Conservation (phyloP, 2,797 vertebrate species). For the Echeneis naucrates region DNA sequence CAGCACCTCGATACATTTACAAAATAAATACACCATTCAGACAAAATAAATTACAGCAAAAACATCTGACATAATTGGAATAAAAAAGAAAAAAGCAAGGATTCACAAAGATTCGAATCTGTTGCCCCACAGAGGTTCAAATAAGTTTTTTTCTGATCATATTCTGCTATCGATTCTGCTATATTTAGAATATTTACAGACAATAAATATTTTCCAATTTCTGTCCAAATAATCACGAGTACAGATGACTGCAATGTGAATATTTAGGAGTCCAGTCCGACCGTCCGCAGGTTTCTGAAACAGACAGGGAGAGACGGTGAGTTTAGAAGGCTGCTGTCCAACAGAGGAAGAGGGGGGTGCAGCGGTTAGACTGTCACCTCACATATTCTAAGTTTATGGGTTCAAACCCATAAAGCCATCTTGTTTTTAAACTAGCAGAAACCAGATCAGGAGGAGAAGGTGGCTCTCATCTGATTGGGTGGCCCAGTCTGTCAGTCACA, state of each 20-base stretch:
- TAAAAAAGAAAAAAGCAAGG: slow-evolving; percentile 76
- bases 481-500: too few species aligned
- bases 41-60: slow-evolving; percentile 96
- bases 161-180: slow-evolving; percentile 80
- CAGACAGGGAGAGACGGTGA: neutral
- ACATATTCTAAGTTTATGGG: too few species aligned
- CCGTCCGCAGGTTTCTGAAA: slow-evolving; percentile 85
- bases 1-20: slow-evolving; percentile 97
- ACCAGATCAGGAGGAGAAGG: too few species aligned
- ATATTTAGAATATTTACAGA: slow-evolving; percentile 96
- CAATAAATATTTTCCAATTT: slow-evolving; percentile 96
- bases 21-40: slow-evolving; percentile 98
- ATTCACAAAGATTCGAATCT: slow-evolving; percentile 84
- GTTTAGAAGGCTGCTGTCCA: neutral
- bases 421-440: too few species aligned
- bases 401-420: too few species aligned
- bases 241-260: slow-evolving; percentile 88
- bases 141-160: slow-evolving; percentile 73
- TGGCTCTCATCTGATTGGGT: too few species aligned
- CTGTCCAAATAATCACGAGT: slow-evolving; percentile 90
- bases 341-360: too few species aligned
- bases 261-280: slow-evolving; percentile 83
- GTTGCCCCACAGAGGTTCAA: slow-evolving; percentile 73
- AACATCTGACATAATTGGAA: slow-evolving; percentile 87
- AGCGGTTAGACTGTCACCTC: too few species aligned